These are phyloP conservation scores for Chaetura pelagica DNA, from an alignment of 2,113 vertebrate genomes.

Conservation along the genomic window DNA sequence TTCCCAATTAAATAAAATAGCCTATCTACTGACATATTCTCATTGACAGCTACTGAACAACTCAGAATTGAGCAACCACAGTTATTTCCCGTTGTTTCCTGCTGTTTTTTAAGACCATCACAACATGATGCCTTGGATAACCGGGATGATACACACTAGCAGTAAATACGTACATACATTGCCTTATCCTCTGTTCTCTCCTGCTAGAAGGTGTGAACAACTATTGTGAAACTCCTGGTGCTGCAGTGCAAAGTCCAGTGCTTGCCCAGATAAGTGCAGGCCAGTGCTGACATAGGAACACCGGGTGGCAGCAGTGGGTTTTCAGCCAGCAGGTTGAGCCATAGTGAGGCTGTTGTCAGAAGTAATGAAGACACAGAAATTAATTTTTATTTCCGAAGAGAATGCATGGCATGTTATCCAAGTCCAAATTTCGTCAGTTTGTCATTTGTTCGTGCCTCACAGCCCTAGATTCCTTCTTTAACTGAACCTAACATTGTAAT, in stretches of 20 bases:
- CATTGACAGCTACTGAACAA: not conserved
- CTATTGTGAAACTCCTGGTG: fast-evolving
- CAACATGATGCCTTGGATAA: not conserved
- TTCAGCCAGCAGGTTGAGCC: slow-evolving; percentile 46
- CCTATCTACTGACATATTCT: not conserved
- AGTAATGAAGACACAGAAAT: not conserved
- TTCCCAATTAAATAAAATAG: not conserved
- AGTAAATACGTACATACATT: not conserved
- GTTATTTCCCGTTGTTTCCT: not conserved
- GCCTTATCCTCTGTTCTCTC: not conserved
- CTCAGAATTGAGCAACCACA: not conserved
- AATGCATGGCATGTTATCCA: not conserved
- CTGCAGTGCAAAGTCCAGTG: not conserved
- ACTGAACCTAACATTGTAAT: not conserved
- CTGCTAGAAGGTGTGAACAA: not conserved
- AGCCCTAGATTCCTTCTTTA: not conserved
- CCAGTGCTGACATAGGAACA: slow-evolving; percentile 48
- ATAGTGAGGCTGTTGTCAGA: not conserved
- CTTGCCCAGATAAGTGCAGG: not conserved
- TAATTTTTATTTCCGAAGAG: not conserved
- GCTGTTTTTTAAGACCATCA: not conserved
- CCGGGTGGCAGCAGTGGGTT: slow-evolving; percentile 81
- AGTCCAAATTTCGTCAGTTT: not conserved
- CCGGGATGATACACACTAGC: not conserved
- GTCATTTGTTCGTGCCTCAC: slow-evolving; percentile 15